Evolutionary conservation across 2,888 invertebrate species (phyloP).

Genomic region (Tetranychus piercei): DNA sequence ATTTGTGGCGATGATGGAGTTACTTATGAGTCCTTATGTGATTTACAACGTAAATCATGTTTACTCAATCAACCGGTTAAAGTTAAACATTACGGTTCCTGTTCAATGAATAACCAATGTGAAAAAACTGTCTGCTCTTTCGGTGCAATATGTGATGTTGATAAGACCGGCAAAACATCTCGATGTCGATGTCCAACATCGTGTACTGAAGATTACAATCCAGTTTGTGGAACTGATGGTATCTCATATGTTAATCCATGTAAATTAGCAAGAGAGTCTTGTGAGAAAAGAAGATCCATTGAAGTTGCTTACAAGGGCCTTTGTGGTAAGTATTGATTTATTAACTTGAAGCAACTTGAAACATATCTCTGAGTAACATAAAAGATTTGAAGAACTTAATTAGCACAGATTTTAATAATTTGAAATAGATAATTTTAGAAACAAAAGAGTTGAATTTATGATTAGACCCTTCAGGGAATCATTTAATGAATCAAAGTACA

Average conservation of each 20-base stretch:
- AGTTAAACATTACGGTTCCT: slow-evolving; percentile 45
- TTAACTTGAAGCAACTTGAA: slow-evolving; percentile 28
- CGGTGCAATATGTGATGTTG: slow-evolving; percentile 54
- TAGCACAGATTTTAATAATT: too few species aligned
- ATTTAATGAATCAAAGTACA: too few species aligned
- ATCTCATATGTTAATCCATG: slow-evolving; percentile 48
- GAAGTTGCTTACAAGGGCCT: slow-evolving; percentile 52
- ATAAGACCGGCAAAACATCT: slow-evolving; percentile 42
- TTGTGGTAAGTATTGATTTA: slow-evolving; percentile 50
- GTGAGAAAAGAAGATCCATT: slow-evolving; percentile 52
- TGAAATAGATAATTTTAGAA: too few species aligned
- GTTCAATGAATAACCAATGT: slow-evolving; percentile 38
- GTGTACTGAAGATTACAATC: slow-evolving; percentile 55
- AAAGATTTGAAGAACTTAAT: too few species aligned
- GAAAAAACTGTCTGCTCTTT: slow-evolving; percentile 45
- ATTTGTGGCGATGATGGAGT: slow-evolving; percentile 36
- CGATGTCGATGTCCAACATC: slow-evolving; percentile 63
- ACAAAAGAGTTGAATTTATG: too few species aligned
- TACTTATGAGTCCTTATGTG: slow-evolving; percentile 39
- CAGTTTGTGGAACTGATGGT: slow-evolving; percentile 53
- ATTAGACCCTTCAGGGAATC: too few species aligned
- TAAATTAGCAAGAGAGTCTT: slow-evolving; percentile 58
- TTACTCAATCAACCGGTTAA: slow-evolving; percentile 37
- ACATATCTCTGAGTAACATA: neutral
- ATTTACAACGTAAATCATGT: slow-evolving; percentile 36